Evolutionary conservation across 2,113 vertebrate genomes (phyloP), one percentile per base, ranked within the genome.

Genomic region (Corapipo altera): DNA sequence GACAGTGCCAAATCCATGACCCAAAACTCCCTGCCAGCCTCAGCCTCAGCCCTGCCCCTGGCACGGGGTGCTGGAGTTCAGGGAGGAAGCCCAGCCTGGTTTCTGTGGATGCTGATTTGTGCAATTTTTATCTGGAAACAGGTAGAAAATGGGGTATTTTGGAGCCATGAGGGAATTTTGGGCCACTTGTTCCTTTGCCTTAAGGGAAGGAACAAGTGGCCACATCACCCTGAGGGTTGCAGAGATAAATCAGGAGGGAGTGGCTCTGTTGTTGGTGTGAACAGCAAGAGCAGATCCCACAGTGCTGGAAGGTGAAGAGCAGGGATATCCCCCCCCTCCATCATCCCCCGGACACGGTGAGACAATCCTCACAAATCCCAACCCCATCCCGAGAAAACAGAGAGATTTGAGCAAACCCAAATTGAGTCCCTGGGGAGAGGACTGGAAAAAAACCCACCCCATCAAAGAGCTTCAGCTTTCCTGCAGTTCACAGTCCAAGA

Each of bases 1-100:
- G 26, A 4, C 73, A 32, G 54, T 3, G 26, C 64, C 65, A 73
- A 65, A 73, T 0, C 0, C 22, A 5, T 2, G 48, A 28, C 71
- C 59, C 64, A 2, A 49, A 65, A 89, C 15, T 1, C 16, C 28
- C 64, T 9, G 21, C 46, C 15, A 4, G 0, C 6, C 70, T 75
- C 79, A 46, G 62, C 58, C 58, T 16, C 65, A 44, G 74, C 43
- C 57, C 51, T 33, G 11, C 5, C 54, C 9, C 1, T 0, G 11
- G 81, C 41, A 59, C 2, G 1, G 1, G 12, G 35, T 4, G 5
- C 0, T 37, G 2, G 4, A 44, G 51, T 2, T 49, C 0, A 46
- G 24, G n/a, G 57, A 81, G 13, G 48, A 78, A 62, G 43, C 61
- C 57, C 61, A 78, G 33, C 26, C 41, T 21, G 4, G 22, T 26